These are phyloP conservation scores for Chrysolina oricalcia DNA, from an alignment of 2,888 invertebrate genomes.

Conservation along the genomic window DNA sequence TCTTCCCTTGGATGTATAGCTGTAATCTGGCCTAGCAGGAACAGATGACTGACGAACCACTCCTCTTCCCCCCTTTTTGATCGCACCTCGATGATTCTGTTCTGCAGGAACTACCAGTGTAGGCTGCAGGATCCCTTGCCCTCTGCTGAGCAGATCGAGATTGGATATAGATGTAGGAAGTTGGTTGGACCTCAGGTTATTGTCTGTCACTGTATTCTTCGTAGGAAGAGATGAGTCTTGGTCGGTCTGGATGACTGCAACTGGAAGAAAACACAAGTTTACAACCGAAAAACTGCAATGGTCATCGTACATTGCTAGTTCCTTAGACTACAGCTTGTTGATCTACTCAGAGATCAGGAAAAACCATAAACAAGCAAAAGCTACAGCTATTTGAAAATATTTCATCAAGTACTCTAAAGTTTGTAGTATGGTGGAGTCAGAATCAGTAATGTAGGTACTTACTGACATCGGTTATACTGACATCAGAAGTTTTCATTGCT, in stretches of 20 bases:
- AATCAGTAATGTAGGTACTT: neutral
- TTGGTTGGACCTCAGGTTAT: no score
- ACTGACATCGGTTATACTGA: neutral
- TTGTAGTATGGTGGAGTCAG: neutral
- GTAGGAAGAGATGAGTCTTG: conserved; percentile 71
- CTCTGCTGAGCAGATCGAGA: conserved; percentile 64
- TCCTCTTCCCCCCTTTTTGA: conserved; percentile 53
- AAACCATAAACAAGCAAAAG: no score
- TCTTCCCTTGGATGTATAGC: neutral
- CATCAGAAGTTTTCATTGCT: neutral
- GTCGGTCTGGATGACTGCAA: conserved; percentile 82
- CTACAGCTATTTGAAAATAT: no score
- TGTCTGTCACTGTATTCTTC: no score
- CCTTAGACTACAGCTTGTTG: no score
- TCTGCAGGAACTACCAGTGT: conserved; percentile 37
- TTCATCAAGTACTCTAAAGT: neutral
- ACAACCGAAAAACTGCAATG: no score
- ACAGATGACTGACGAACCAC: neutral
- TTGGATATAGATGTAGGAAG: neutral
- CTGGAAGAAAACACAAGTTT: conserved; percentile 70
- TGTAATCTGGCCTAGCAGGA: neutral
- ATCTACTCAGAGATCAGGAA: no score
- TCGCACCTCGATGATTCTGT: conserved; percentile 8
- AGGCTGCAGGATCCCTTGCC: conserved; percentile 59
- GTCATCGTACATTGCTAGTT: no score